Base-by-base conservation (phyloP, 2,113 vertebrate genomes). In the Montifringilla adamsi region DNA sequence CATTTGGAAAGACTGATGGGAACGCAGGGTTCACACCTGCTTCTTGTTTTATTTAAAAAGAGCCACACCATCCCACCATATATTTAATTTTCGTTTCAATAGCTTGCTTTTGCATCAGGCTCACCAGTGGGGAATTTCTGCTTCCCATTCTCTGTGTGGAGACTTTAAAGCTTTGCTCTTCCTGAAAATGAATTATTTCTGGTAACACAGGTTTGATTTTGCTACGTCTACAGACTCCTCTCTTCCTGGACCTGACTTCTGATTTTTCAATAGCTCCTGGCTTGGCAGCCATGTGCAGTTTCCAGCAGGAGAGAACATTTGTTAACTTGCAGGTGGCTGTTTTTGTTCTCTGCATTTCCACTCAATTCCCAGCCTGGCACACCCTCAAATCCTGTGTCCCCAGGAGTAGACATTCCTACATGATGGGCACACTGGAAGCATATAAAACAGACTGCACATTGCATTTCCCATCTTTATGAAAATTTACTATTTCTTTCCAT, bases 41-140 rank as follows among this genome's bases (percentile, higher is more conserved):
- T 94, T 90, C 39, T 70, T 75, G 33, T 52, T 90, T 91, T 43
- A 75, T 75, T 88, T 72, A 15, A 67, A 87, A 67, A 95, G 62
- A 85, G n/a, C 66, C 23, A 76, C 18, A 13, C 27, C 55, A 94
- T 69, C 84, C 83, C 63, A 84, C 33, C 21, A 41, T 6, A 0
- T 28, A 41, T 27, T 91, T 92, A 81, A 91, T 87, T 95, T 88
- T 72, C 92, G 85, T 92, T 89, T 94, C 60, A 75, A 70, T 86
- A 70, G 60, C 82, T 90, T 84, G 30, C 79, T 81, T 92, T 83
- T 89, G 31, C 75, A 86, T 87, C 49, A 84, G 89, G 46, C 58
- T 91, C 44, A 89, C 20, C 37, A 33, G 60, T 33, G 43, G 70
- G 81, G 53, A 89, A 92, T 64, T 63, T 89, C 60, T 74, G 47